Evolutionary conservation across 2,797 vertebrate genomes (phyloP), one percentile per base, ranked within the genome.

Genomic region (Bradypus variegatus): DNA sequence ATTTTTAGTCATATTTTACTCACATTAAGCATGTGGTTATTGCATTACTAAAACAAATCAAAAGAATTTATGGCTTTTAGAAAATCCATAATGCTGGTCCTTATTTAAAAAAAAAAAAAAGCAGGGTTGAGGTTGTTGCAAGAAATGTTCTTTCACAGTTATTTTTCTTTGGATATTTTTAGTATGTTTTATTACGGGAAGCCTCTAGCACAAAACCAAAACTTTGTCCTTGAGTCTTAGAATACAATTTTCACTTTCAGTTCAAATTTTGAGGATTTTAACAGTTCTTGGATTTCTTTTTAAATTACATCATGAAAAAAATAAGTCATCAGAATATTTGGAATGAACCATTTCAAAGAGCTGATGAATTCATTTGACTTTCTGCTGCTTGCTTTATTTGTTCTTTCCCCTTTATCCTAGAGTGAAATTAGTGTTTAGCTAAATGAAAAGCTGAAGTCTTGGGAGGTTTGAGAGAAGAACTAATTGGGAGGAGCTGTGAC

Each of bases 41-140:
- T 83, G 67, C 77, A 86, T 91, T 90, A 90, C 90, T 83, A 75
- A 90, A 93, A 94, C 76, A 84, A 62, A 88, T 64, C 67, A 69
- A 80, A 88, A 58, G 58, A 92, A 93, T 76, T 92, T 93, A 77
- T 73, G 75, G 86, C 78, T 76, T 86, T 67, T 62, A 79, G 95
- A 90, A 89, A 92, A 38, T 85, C 62, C 33, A 48, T 48, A 38
- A 31, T 58, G 80, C 82, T 73, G 29, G 65, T 64, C 55, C 45
- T 86, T 86, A 84, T 88, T 90, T 36, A 48, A 53, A n/a, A 29
- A 64, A 7, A 29, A 18, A 77, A 58, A 53, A 18, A 38, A 70
- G 50, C 41, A 19, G 65, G 60, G 25, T 8, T 50, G 55, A 15
- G 64, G 14, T 7, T 72, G 13, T 33, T 1, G 2, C 48, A 50